Base-by-base conservation (phyloP, 2,113 vertebrate species). In the Trinectes maculatus region DNA sequence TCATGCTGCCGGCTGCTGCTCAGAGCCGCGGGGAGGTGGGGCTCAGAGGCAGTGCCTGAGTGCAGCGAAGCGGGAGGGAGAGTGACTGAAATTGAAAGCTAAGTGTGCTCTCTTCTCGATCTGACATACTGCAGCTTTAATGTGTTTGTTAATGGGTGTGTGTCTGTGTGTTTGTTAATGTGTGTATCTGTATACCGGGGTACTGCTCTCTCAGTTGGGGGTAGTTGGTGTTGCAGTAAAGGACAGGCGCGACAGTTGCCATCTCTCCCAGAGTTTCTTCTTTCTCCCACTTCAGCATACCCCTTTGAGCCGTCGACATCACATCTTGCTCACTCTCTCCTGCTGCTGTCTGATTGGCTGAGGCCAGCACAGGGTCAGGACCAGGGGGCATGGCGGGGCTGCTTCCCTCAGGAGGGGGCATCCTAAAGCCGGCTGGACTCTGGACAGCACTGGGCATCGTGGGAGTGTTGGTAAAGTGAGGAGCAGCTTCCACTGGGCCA, bases 231-330 rank as follows among this genome's bases (percentile, higher is more conserved):
- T 99, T 99, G 11, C 96, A 96, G 83, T 98, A 99, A 13, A 99
- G 95, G 40, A 99, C 98, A 0, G 98, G 98, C 0, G 98, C 97
- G 0, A 99, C 97, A 0, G 97, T 98, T 3, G 98, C 98, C 94
- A 94, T 92, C 57, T 98, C 96, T 8, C 95, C 98, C 55, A 99
- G 93, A 5, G 91, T 91, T 84, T 98, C 97, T 54, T 99, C 98
- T 26, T 98, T 99, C 84, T 99, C 98, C 98, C 98, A 99, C 84
- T 99, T 99, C 0, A 98, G 83, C 1, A 93, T 97, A 57, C 97
- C 96, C 49, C 95, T 93, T 59, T 99, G 97, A 46, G 96, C 94
- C 0, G 93, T 95, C 0, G 97, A 98, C 94, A 98, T 91, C 0
- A 79, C 93, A 21, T 99, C 98, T 0, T 91, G 91, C 72, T 99